These are phyloP conservation scores for Venturia canescens DNA, from an alignment of 1,140 invertebrate genomes.

Conservation along the genomic window DNA sequence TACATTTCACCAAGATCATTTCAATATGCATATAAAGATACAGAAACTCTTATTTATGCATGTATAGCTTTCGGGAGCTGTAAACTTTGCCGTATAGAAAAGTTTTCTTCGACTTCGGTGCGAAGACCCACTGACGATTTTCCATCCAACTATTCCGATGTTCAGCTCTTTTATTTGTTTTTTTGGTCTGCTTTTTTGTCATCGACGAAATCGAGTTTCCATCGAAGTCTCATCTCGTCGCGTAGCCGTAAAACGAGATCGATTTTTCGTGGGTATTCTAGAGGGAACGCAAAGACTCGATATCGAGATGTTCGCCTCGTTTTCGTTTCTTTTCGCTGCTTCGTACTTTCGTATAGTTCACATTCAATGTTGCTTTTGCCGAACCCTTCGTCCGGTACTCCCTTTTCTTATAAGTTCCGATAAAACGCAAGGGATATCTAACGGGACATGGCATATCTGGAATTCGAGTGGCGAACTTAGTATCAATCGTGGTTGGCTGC, in stretches of 20 bases:
- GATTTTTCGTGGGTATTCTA: slow-evolving; percentile 25
- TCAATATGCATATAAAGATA: background rate
- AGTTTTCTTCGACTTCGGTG: slow-evolving; percentile 1
- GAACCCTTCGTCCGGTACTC: slow-evolving; percentile 42
- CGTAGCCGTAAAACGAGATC: slow-evolving; percentile 37
- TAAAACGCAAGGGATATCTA: slow-evolving; percentile 52
- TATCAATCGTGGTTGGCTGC: slow-evolving; percentile 63
- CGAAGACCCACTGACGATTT: slow-evolving; percentile 1
- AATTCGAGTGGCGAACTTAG: slow-evolving; percentile 61
- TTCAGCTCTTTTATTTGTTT: background rate
- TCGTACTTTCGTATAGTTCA: slow-evolving; percentile 9
- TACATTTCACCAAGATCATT: background rate
- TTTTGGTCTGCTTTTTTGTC: background rate
- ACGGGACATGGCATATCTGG: slow-evolving; percentile 48
- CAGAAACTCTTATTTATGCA: background rate
- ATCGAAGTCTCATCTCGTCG: slow-evolving; percentile 32
- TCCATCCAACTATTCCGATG: slow-evolving; percentile 2
- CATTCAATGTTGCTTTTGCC: slow-evolving; percentile 38
- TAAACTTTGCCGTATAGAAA: slow-evolving; percentile 20
- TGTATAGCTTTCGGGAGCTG: background rate
- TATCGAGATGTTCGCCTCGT: slow-evolving; percentile 22
- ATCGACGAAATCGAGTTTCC: slow-evolving; percentile 37
- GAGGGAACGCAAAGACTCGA: background rate
- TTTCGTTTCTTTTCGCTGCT: background rate
- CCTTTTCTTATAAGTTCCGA: slow-evolving; percentile 22